Conservation (phyloP, 2,888 invertebrate species). For the Cheilosia variabilis region DNA sequence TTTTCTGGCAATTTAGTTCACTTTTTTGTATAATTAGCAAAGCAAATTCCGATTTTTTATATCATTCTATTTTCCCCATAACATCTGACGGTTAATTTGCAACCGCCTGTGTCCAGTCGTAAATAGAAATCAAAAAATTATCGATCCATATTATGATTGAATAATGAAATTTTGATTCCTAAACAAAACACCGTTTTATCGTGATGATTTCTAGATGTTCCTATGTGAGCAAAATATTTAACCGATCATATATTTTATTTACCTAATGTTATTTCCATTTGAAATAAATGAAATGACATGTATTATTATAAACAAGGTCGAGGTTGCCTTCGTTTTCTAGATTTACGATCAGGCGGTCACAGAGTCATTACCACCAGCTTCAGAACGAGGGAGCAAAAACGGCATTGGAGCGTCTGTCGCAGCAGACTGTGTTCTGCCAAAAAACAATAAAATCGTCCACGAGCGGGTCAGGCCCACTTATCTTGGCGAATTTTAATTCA, state of each 20-base stretch:
- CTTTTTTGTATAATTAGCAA: too few relatives aligned
- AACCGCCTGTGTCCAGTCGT: too few relatives aligned
- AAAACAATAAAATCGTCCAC: background rate
- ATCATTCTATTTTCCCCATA: too few relatives aligned
- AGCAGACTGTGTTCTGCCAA: background rate
- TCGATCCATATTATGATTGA: too few relatives aligned
- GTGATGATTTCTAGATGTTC: background rate
- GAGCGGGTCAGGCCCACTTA: background rate
- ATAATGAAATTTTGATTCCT: background rate
- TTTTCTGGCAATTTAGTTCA: too few relatives aligned
- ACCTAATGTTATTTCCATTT: too few relatives aligned
- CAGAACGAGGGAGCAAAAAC: background rate
- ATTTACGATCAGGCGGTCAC: background rate
- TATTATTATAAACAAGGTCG: conserved; percentile 14
- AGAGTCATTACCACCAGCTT: too few relatives aligned
- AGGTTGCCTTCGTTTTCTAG: conserved; percentile 3
- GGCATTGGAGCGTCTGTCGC: background rate
- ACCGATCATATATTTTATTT: background rate
- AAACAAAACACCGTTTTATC: background rate
- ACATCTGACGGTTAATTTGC: too few relatives aligned
- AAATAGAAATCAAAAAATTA: too few relatives aligned
- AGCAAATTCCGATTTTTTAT: too few relatives aligned
- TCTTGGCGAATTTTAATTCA: background rate
- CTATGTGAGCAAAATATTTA: background rate
- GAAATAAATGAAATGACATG: conserved; percentile 15